Evolutionary conservation across 2,888 invertebrate genomes (phyloP).

Genomic region (Sesia apiformis): DNA sequence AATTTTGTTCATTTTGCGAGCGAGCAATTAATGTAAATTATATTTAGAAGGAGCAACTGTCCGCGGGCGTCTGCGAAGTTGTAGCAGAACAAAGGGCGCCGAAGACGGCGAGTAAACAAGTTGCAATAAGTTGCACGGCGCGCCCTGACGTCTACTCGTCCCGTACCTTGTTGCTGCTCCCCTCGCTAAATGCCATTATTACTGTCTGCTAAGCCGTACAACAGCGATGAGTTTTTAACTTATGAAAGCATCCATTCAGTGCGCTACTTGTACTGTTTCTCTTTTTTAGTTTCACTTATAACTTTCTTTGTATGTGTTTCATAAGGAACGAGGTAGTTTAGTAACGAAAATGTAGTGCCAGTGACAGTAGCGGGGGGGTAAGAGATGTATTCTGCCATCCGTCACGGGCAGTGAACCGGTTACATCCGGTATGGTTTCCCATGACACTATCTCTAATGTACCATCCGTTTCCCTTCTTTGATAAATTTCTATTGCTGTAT

Average conservation of each 20-base stretch:
- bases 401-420: constrained; percentile 3
- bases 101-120: constrained; percentile 57
- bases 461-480: not conserved
- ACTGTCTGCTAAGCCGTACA: constrained; percentile 27
- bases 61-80: constrained; percentile 54
- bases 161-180: constrained; percentile 12
- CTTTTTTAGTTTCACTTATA: too few relatives aligned
- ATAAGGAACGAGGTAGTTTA: too few relatives aligned
- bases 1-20: constrained; percentile 17
- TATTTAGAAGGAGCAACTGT: constrained; percentile 52
- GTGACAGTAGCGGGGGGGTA: not conserved
- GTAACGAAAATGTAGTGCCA: too few relatives aligned
- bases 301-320: too few relatives aligned
- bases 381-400: constrained; percentile 1
- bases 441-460: not conserved
- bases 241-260: constrained; percentile 1
- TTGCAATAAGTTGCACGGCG: constrained; percentile 58
- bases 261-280: too few relatives aligned
- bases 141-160: constrained; percentile 34
- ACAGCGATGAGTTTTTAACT: constrained; percentile 13
- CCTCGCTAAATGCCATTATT: constrained; percentile 43
- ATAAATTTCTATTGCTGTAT: too few relatives aligned
- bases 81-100: not conserved
- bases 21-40: constrained; percentile 57
- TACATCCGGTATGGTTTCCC: not conserved